A percentile compares a stretch with the other conserved stretches of the same genome.
phyloP scores from a whole-genome alignment of 2,113 vertebrate genomes.

The Pangasianodon gigas region DNA sequence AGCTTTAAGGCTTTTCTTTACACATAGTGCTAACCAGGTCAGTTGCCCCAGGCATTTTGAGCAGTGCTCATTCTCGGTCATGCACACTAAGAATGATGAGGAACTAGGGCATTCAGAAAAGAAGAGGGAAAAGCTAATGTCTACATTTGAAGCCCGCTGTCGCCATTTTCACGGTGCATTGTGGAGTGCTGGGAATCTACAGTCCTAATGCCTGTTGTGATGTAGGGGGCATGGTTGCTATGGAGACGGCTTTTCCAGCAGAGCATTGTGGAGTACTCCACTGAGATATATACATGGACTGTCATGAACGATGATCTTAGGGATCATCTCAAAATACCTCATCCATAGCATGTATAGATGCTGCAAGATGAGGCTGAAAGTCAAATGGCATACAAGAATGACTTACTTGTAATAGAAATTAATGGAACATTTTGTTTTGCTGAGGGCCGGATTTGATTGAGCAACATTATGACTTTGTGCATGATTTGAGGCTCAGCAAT shows the following conservation, averaged over 20 bases:
- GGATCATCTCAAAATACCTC: slow-evolving; percentile 55
- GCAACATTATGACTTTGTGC: neutral
- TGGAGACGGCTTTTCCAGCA: slow-evolving; percentile 65
- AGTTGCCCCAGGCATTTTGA: slow-evolving; percentile 45
- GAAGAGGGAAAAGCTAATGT: slow-evolving; percentile 6
- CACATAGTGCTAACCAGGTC: slow-evolving; percentile 57
- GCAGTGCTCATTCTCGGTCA: slow-evolving; percentile 6
- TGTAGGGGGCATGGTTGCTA: slow-evolving; percentile 66
- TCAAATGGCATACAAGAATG: neutral
- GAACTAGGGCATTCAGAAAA: neutral
- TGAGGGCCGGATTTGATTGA: neutral
- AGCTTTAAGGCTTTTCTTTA: slow-evolving; percentile 38
- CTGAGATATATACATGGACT: slow-evolving; percentile 67
- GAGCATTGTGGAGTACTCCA: slow-evolving; percentile 75
- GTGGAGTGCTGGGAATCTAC: slow-evolving; percentile 14
- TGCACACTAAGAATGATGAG: slow-evolving; percentile 15
- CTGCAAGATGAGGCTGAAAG: neutral
- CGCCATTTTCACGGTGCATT: slow-evolving; percentile 36
- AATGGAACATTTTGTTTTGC: neutral
- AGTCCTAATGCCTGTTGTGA: slow-evolving; percentile 53
- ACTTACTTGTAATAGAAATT: neutral
- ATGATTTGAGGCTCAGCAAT: neutral
- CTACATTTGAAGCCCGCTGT: slow-evolving; percentile 19
- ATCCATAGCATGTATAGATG: neutral
- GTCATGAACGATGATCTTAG: slow-evolving; percentile 57